Percentiles rank a stretch among this genome's conserved stretches.
These are phyloP conservation scores for Trypoxylus dichotomus DNA, from an alignment of 1,140 invertebrate species.

Conservation along the genomic window DNA sequence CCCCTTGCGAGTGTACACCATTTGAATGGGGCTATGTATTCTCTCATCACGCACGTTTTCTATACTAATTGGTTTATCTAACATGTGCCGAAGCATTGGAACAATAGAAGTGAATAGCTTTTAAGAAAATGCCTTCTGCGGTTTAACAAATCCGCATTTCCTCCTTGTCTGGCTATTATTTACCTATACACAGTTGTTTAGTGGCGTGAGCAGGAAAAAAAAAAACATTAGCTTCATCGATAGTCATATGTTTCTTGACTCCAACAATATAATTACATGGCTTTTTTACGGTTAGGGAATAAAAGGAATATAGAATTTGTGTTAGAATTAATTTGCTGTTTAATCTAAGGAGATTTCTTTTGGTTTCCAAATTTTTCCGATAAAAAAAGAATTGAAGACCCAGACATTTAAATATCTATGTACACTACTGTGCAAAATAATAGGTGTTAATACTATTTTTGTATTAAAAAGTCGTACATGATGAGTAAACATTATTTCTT, in stretches of 20 bases:
- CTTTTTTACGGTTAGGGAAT: background rate
- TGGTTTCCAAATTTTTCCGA: too few relatives aligned
- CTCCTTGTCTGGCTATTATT: background rate
- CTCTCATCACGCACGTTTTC: conserved; percentile 44
- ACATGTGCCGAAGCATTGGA: conserved; percentile 44
- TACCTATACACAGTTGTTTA: background rate
- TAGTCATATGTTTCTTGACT: conserved; percentile 3
- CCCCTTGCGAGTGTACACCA: background rate
- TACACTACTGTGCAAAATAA: too few relatives aligned
- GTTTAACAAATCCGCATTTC: conserved; percentile 39
- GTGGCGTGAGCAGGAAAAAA: background rate
- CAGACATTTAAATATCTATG: too few relatives aligned
- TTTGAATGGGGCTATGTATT: background rate
- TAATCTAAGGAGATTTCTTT: too few relatives aligned
- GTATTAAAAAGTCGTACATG: too few relatives aligned
- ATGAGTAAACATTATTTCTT: too few relatives aligned
- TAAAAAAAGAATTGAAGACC: too few relatives aligned
- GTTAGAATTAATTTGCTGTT: background rate
- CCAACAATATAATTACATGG: conserved; percentile 13
- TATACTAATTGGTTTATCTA: conserved; percentile 44
- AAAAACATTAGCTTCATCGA: background rate
- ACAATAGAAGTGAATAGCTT: conserved; percentile 37
- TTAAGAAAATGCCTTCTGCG: conserved; percentile 35
- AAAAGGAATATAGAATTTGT: background rate
- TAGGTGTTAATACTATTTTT: too few relatives aligned